These are phyloP conservation scores for Poecilus cupreus DNA, from an alignment of 2,888 invertebrate species.

Conservation along the genomic window DNA sequence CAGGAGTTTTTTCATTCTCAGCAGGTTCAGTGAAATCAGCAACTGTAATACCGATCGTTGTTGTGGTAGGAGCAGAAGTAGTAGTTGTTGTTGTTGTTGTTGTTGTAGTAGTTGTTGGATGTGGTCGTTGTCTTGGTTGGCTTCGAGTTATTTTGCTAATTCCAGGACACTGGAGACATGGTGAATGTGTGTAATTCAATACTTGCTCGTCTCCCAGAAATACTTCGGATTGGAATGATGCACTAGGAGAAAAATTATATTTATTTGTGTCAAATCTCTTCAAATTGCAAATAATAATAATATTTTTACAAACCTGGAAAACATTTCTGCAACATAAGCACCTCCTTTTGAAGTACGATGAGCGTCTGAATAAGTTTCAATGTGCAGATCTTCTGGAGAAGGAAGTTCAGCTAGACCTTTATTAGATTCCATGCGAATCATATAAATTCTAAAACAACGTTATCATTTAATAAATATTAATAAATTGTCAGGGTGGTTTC, in stretches of 20 bases:
- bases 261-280: neutral
- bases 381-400: conserved; percentile 80
- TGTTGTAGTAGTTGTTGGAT: neutral
- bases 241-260: conserved; percentile 70
- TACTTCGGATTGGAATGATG: conserved; percentile 79
- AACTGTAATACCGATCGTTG: conserved; percentile 40
- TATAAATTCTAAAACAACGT: conserved; percentile 77
- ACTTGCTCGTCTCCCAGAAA: conserved; percentile 83
- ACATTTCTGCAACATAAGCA: conserved; percentile 90
- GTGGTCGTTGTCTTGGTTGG: conserved; percentile 54
- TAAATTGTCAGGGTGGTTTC: neutral
- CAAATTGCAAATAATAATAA: neutral
- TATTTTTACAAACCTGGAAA: conserved; percentile 78
- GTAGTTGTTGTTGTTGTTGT: conserved; percentile 12
- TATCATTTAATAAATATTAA: conserved; percentile 36
- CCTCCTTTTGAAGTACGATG: conserved; percentile 81
- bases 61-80: neutral
- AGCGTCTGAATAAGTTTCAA: conserved; percentile 84
- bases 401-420: conserved; percentile 81
- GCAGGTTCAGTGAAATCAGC: conserved; percentile 58
- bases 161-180: conserved; percentile 75
- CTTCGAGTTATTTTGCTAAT: conserved; percentile 30
- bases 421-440: conserved; percentile 81
- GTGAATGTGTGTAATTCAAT: conserved; percentile 67
- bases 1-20: conserved; percentile 62